These are phyloP conservation scores for Pseudorasbora parva DNA, from an alignment of 2,113 vertebrate species.

Conservation along the genomic window DNA sequence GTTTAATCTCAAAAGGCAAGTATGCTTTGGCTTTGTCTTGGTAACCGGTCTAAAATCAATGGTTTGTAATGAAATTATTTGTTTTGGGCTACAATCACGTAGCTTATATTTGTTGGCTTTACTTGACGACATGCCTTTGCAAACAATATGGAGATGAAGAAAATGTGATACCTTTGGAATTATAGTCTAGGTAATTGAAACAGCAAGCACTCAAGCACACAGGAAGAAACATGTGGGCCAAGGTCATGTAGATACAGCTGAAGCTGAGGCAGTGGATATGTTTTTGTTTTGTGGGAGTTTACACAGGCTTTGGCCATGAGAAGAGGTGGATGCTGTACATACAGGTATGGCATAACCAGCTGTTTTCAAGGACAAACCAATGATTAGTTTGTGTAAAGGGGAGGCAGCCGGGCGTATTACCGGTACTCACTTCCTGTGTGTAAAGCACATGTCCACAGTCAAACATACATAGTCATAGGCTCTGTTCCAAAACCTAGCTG, in stretches of 20 bases:
- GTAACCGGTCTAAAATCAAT: conserved; percentile 26
- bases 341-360: conserved; percentile 38
- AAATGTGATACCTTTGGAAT: conserved; percentile 11
- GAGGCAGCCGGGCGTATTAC: background rate
- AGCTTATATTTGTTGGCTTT: conserved; percentile 3
- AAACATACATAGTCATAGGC: conserved; percentile 17
- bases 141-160: background rate
- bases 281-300: conserved; percentile 29
- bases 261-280: background rate
- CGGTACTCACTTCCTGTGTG: background rate
- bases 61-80: background rate
- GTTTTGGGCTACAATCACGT: background rate
- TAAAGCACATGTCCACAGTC: conserved; percentile 12
- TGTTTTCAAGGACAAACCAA: conserved; percentile 34
- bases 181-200: conserved; percentile 19
- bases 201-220: background rate
- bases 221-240: conserved; percentile 25
- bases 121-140: background rate
- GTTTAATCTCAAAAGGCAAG: conserved; percentile 4
- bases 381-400: conserved; percentile 24
- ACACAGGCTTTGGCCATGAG: conserved; percentile 9
- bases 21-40: background rate
- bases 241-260: conserved; percentile 34
- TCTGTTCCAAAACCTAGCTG: background rate
- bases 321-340: conserved; percentile 30